Evolutionary conservation across 2,113 vertebrate genomes (phyloP).

Genomic region (Pseudonaja textilis): DNA sequence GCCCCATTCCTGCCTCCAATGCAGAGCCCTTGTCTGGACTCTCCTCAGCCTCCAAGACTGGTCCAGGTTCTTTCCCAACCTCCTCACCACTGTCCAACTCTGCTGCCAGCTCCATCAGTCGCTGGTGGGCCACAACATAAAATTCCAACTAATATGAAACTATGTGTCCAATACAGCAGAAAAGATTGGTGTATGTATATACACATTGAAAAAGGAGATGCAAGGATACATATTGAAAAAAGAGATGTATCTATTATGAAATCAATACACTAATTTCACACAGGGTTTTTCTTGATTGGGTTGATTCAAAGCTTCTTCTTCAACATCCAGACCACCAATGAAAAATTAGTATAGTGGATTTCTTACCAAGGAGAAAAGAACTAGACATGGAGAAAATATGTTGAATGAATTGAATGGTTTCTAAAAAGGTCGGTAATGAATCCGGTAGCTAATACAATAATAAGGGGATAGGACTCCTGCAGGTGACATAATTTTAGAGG

Average conservation of each 20-base stretch:
- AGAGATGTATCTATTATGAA: background rate
- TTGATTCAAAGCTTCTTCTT: background rate
- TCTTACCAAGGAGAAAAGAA: background rate
- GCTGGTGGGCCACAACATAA: too few relatives aligned
- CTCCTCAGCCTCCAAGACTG: too few relatives aligned
- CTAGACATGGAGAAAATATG: background rate
- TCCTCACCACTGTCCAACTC: too few relatives aligned
- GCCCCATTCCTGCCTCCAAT: too few relatives aligned
- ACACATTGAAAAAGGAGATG: background rate
- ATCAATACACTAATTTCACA: background rate
- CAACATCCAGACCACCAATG: background rate
- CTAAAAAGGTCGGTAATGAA: background rate
- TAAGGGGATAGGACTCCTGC: background rate
- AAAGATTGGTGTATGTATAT: background rate
- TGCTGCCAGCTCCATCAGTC: too few relatives aligned
- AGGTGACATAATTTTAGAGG: too few relatives aligned
- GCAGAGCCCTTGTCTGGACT: too few relatives aligned
- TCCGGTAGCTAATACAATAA: background rate
- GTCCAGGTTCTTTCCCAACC: too few relatives aligned
- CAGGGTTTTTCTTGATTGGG: background rate
- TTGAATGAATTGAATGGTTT: background rate
- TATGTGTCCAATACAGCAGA: background rate
- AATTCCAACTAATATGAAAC: background rate
- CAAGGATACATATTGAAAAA: background rate
- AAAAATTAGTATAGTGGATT: background rate